Evolutionary conservation across 2,888 invertebrate species (phyloP), one percentile per base, ranked within the genome.

Genomic region (Luperina nickerlii): DNA sequence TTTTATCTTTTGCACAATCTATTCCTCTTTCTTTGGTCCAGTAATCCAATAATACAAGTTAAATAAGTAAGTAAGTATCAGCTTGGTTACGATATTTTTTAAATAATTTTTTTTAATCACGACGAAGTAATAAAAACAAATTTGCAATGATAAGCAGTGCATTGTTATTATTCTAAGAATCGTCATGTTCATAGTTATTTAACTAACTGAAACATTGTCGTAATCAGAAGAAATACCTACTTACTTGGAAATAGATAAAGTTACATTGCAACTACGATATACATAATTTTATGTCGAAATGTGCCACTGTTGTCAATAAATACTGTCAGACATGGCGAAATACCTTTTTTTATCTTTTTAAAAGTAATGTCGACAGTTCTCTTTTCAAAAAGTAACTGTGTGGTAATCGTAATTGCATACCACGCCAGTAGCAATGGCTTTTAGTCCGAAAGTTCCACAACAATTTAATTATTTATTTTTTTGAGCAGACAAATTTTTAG

Each of bases 271-370:
- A 81, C 57, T 62, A n/a, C 32, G 74, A 70, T 74, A 68, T 84
- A 69, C 66, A 24, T 57, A 4, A n/a, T 89, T 80, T 60, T 60
- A 84, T 89, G 78, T 86, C 72, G 84, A 84, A 89, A 89, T 79
- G 67, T 76, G 24, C 45, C 32, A 66, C 74, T n/a, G 74, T 68
- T 72, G 78, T 83, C 83, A 83, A 81, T 15, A 80, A 88, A 88
- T 89, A 89, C 81, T 69, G 76, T 80, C 13, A 68, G 66, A 24
- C 48, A 76, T 82, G 73, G 81, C 74, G 78, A 79, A 85, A 89
- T 85, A 88, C 81, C 84, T 88, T 71, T 70, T n/a, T 42, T 51
- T 69, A 77, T 81, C 76, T 66, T 48, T 78, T 69, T 48, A 45
- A 65, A 74, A 74, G 24, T 8, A 60, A 68, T 54, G 63, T 27